Base-by-base conservation (phyloP, 2,888 invertebrate species). In the Netelia virgata region DNA sequence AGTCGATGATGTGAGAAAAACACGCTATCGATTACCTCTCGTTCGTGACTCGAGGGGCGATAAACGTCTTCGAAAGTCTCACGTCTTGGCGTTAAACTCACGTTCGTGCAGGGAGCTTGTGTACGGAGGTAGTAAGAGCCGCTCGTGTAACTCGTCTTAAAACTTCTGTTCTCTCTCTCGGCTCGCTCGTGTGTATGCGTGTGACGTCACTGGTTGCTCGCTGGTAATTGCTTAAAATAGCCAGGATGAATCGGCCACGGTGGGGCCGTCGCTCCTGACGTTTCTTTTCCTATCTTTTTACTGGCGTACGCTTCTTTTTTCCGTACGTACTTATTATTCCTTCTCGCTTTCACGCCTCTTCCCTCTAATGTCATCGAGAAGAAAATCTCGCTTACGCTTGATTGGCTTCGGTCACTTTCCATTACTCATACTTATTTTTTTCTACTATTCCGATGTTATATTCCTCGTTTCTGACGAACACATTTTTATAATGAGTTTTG, bases 211-310 rank as follows among this genome's bases (percentile, higher is more conserved):
- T 75, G 75, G 80, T 84, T 80, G 83, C 86, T 82, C 85, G 81
- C 80, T 36, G 86, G 89, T 88, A 88, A 89, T 90, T 90, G 88
- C 90, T 90, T 88, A 90, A 91, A 91, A 90, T 91, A 91, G 89
- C 87, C 84, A 86, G 87, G 86, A 90, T 90, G 90, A 90, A 90
- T 90, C 89, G 88, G 77, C 83, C 83, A 57, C 82, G 74, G 78
- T 75, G 74, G 70, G 86, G 78, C 70, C 83, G 85, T 82, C 80
- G 69, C 69, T 78, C 69, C 74, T 64, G 78, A 47, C 68, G 69
- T 75, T 55, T 78, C 72, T 78, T 72, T 72, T 53, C 41, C 5
- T 36, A 36, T 36, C 80, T 55, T 70, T 63, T 59, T 43, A 57
- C 72, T 76, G 50, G 50, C 57, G 70, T 47, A 61, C 70, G 36